Conservation (phyloP, 2,888 invertebrate genomes). For the Clanis bilineata region DNA sequence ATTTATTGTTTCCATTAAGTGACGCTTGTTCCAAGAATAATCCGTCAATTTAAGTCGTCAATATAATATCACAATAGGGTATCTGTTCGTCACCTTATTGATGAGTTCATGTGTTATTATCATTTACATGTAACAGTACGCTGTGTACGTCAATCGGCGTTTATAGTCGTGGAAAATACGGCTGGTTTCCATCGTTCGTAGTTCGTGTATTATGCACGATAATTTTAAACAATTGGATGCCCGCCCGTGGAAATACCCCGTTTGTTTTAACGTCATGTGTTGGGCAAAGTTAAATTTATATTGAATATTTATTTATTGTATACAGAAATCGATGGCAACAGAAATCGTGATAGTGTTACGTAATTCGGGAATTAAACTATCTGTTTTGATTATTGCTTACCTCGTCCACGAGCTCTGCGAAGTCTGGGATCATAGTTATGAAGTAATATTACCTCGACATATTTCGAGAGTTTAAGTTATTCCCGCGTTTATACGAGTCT, state of each 20-base stretch:
- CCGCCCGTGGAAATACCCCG: neutral
- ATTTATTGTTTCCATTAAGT: neutral
- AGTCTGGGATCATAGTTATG: no score
- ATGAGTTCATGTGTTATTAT: neutral
- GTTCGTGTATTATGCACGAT: neutral
- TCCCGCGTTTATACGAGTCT: no score
- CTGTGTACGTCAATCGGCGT: neutral
- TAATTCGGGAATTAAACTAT: no score
- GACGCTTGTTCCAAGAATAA: neutral
- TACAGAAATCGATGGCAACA: neutral
- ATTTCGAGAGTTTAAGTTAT: no score
- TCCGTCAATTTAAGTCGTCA: neutral
- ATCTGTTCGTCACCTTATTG: constrained; percentile 8
- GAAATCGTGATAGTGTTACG: no score
- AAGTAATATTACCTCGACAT: no score
- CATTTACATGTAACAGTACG: constrained; percentile 2
- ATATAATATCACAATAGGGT: neutral
- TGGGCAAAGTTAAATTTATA: neutral
- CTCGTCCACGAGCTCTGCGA: no score
- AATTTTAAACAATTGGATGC: neutral
- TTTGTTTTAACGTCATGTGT: neutral
- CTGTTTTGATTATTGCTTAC: no score
- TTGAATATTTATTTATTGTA: neutral
- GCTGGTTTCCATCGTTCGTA: neutral
- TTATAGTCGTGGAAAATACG: neutral